phyloP scores from a whole-genome alignment of 2,113 vertebrate species.

The Lasiurus cinereus region DNA sequence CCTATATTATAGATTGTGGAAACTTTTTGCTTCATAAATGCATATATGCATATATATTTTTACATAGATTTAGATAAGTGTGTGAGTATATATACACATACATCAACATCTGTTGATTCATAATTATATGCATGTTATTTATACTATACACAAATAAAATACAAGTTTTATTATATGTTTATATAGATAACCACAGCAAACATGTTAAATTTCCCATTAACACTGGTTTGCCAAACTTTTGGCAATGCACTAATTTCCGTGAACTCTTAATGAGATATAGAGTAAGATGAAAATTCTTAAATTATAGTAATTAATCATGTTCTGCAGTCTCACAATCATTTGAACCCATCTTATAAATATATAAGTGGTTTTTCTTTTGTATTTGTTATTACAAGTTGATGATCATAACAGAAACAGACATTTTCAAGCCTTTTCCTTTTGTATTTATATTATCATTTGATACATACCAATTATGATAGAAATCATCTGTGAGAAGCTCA shows the following conservation, averaged over 20 bases:
- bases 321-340: background rate
- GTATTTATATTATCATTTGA: background rate
- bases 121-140: conserved; percentile 12
- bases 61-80: background rate
- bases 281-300: conserved; percentile 7
- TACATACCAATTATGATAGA: background rate
- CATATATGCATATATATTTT: background rate
- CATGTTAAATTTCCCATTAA: background rate
- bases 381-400: background rate
- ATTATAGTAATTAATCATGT: conserved; percentile 30
- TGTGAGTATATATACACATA: background rate
- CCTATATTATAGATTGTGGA: background rate
- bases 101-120: background rate
- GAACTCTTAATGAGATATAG: conserved; percentile 48
- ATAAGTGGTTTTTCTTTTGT: background rate
- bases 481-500: background rate
- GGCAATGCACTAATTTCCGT: background rate
- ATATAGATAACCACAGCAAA: background rate
- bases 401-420: background rate
- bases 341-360: conserved; percentile 11
- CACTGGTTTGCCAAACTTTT: background rate
- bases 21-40: background rate
- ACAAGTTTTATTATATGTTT: background rate
- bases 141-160: background rate
- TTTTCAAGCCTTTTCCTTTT: conserved; percentile 41